These are phyloP conservation scores for Cataglyphis cursor DNA, from an alignment of 2,888 invertebrate species.

Conservation along the genomic window DNA sequence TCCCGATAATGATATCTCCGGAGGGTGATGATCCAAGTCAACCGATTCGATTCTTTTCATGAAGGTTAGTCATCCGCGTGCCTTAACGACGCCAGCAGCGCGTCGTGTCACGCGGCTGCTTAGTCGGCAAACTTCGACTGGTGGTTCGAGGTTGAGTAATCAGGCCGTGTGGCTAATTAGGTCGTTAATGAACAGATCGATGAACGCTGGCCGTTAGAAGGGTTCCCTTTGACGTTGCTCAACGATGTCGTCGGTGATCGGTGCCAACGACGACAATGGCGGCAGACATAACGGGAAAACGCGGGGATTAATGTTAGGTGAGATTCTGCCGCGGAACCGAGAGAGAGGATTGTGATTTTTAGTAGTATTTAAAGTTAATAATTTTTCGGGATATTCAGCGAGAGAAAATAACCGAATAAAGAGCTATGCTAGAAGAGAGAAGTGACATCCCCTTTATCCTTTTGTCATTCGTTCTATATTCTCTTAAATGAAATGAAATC, in stretches of 20 bases:
- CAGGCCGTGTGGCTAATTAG: constrained; percentile 79
- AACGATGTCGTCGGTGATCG: constrained; percentile 31
- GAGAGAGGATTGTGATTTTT: background rate
- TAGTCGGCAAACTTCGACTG: constrained; percentile 62
- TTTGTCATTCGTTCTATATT: background rate
- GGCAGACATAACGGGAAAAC: constrained; percentile 58
- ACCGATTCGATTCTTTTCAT: constrained; percentile 42
- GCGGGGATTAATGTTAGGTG: constrained; percentile 64
- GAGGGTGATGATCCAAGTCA: constrained; percentile 26
- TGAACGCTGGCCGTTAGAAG: constrained; percentile 56
- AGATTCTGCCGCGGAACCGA: constrained; percentile 41
- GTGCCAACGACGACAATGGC: constrained; percentile 57
- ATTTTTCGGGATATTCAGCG: constrained; percentile 22
- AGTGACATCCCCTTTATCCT: background rate
- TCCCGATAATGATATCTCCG: constrained; percentile 45
- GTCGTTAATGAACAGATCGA: constrained; percentile 75
- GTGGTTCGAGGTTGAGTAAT: constrained; percentile 71
- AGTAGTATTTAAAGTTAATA: background rate
- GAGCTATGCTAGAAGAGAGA: background rate
- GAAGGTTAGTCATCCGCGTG: constrained; percentile 56
- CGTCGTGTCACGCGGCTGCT: constrained; percentile 54
- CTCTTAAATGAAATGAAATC: background rate
- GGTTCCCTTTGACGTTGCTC: constrained; percentile 53
- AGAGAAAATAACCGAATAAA: constrained; percentile 25
- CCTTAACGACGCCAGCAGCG: constrained; percentile 60